phyloP scores from a whole-genome alignment of 1,140 invertebrate genomes.

The Asbolus verrucosus region DNA sequence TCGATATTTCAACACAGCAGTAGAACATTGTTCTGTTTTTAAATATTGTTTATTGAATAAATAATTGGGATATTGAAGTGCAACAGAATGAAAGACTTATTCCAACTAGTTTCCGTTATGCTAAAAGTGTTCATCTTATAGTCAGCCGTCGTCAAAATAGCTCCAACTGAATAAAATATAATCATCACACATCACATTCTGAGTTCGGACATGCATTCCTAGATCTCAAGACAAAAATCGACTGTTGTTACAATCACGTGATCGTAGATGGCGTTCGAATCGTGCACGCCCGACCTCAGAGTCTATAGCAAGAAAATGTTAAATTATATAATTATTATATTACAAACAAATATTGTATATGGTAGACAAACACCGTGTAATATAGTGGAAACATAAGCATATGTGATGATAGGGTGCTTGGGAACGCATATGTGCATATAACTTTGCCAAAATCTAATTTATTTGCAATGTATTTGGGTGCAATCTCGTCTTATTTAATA shows the following conservation, averaged over 20 bases:
- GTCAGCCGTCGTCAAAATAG: slow-evolving; percentile 57
- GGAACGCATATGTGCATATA: slow-evolving; percentile 50
- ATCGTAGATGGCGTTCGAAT: slow-evolving; percentile 2
- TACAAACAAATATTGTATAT: slow-evolving; percentile 62
- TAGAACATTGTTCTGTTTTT: slow-evolving; percentile 65
- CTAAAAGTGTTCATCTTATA: slow-evolving; percentile 63
- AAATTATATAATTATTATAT: slow-evolving; percentile 61
- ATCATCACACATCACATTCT: slow-evolving; percentile 52
- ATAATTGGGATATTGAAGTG: slow-evolving; percentile 55
- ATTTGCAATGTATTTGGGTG: slow-evolving; percentile 23
- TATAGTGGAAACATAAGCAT: slow-evolving; percentile 61
- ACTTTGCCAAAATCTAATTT: slow-evolving; percentile 30
- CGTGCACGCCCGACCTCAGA: slow-evolving; percentile 11
- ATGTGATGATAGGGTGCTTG: slow-evolving; percentile 63
- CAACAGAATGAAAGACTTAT: slow-evolving; percentile 55
- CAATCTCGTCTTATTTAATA: slow-evolving; percentile 37
- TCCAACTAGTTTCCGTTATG: slow-evolving; percentile 54
- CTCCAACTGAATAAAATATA: slow-evolving; percentile 50
- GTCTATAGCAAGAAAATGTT: slow-evolving; percentile 46
- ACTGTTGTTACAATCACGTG: neutral
- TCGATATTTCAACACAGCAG: slow-evolving; percentile 58
- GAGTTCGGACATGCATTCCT: slow-evolving; percentile 11
- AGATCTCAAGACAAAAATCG: slow-evolving; percentile 4
- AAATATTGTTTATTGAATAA: slow-evolving; percentile 63
- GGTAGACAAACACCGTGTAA: slow-evolving; percentile 60